Evolutionary conservation across 2,888 invertebrate species (phyloP).

Genomic region (Troilus luridus): DNA sequence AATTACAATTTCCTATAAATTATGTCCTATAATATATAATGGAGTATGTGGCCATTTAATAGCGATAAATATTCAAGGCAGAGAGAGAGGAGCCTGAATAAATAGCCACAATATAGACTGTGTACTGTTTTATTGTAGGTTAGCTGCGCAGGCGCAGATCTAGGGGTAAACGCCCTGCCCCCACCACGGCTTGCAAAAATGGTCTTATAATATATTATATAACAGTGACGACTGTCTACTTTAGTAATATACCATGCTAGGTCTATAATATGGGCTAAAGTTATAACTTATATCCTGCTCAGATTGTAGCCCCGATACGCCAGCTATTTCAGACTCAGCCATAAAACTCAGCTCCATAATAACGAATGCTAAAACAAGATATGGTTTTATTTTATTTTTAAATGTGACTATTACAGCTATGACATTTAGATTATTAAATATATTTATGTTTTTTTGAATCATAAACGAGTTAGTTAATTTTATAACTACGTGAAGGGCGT

Average conservation of each 20-base stretch:
- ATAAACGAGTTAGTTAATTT: background rate
- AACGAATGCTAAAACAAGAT: background rate
- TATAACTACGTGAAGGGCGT: background rate
- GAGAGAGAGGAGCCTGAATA: background rate
- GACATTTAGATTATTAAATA: background rate
- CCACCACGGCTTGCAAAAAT: constrained; percentile 23
- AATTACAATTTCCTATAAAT: background rate
- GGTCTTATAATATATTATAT: background rate
- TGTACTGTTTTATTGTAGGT: constrained; percentile 25
- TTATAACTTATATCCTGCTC: background rate
- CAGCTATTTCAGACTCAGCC: background rate
- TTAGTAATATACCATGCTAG: background rate
- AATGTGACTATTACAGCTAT: background rate
- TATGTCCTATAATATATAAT: background rate
- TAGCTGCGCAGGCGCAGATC: background rate
- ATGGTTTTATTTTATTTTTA: background rate
- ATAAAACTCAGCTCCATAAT: background rate
- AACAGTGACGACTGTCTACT: background rate
- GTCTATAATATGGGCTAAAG: background rate
- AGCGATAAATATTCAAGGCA: background rate
- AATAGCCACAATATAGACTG: constrained; percentile 37
- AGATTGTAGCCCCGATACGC: background rate
- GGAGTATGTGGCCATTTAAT: background rate
- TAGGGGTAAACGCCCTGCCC: constrained; percentile 40
- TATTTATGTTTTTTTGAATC: background rate